Base-by-base conservation (phyloP, 2,113 vertebrate species). In the Suricata suricatta region DNA sequence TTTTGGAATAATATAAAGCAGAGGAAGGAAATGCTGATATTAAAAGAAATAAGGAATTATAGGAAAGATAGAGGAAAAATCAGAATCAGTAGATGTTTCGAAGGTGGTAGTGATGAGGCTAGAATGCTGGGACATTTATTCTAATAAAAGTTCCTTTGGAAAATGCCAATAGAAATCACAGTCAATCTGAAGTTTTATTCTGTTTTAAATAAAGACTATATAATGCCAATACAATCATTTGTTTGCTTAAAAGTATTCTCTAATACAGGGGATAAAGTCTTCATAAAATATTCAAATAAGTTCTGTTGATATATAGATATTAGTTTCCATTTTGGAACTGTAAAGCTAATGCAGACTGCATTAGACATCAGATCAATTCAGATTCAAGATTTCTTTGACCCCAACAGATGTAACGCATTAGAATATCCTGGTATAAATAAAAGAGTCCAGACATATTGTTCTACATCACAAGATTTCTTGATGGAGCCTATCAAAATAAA, bases 321-420 rank as follows among this genome's bases (percentile, higher is more conserved):
- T 47, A 93, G n/a, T 93, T 10, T 90, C 52, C 35, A 10, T 27
- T 84, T 90, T 66, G 31, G 47, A 86, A 77, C 29, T 82, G 0
- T n/a, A 71, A 82, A 88, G 31, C 44, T 72, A 74, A 82, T 27
- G 63, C 6, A 93, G 38, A 66, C 50, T 71, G 21, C 7, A 47
- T 77, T 47, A 47, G 72, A 79, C 41, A 76, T 63, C n/a, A 76
- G n/a, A 86, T 74, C 82, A 80, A 21, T 52, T 93, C 47, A 89
- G 47, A 88, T 80, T 83, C 54, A 74, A 91, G 41, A 88, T 7
- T 69, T 41, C 19, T 68, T 97, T 90, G 74, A 93, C 87, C 35
- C 63, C 47, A 93, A 77, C 44, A 89, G 92, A 97, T 89, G 63
- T 23, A 96, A 82, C 29, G 77, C 16, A 68, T 71, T 93, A 79